phyloP scores from a whole-genome alignment of 2,113 vertebrate species.

The Salvator merianae region DNA sequence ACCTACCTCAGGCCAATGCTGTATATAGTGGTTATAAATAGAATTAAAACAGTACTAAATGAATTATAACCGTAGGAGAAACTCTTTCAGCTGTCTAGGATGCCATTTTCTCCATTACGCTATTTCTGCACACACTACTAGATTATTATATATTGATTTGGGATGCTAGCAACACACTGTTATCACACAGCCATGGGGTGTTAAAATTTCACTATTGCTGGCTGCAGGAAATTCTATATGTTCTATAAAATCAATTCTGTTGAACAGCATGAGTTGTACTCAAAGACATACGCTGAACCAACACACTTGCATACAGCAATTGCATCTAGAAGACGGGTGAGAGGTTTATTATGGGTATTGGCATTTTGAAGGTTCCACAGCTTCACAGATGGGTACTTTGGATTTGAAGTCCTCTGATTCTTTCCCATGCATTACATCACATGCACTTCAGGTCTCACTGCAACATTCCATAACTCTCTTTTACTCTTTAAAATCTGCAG shows the following conservation, averaged over 20 bases:
- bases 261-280: not conserved
- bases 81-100: not conserved
- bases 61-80: not conserved
- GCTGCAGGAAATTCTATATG: not conserved
- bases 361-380: no score
- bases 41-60: slow-evolving; percentile 25
- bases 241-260: slow-evolving; percentile 21
- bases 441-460: no score
- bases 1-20: not conserved
- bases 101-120: not conserved
- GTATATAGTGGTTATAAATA: not conserved
- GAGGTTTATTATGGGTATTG: not conserved
- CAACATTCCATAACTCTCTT: no score
- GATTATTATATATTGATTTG: not conserved
- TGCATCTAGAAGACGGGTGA: not conserved
- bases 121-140: not conserved
- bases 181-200: not conserved
- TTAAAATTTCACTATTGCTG: not conserved
- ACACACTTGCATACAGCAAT: not conserved
- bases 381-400: no score
- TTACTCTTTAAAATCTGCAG: no score
- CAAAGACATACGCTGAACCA: slow-evolving; percentile 14
- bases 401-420: no score
- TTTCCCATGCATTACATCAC: no score
- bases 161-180: not conserved